Evolutionary conservation across 2,113 vertebrate species (phyloP), one percentile per base, ranked within the genome.

Genomic region (Stegastes partitus): DNA sequence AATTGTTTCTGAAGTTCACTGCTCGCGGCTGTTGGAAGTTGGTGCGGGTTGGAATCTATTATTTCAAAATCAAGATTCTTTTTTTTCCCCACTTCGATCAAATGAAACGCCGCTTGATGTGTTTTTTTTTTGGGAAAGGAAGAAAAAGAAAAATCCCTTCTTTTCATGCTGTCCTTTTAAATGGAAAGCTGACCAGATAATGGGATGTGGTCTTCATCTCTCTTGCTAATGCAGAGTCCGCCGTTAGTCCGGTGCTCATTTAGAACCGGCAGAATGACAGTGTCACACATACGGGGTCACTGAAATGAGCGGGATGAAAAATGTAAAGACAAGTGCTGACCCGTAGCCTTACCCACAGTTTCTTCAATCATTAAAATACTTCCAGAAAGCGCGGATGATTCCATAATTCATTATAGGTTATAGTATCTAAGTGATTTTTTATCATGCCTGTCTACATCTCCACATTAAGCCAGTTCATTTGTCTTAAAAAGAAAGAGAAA

Each of bases 321-420:
- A 91, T 92, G 86, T 89, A 91, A 94, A 92, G 93, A 91, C 86
- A 68, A 86, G 85, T 87, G 66, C 85, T 94, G 94, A 95, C 93
- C 94, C 93, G 74, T 91, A 84, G 83, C 92, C 75, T n/a, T 86
- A 75, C 84, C 91, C 85, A 77, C 88, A 73, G 87, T 84, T 92
- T 93, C 86, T 90, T 90, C 92, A 93, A 95, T 94, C 94, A 95
- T 94, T 94, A 95, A 95, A 95, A 94, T 93, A 90, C 81, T 91
- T 85, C 89, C 58, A 74, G 86, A 82, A 90, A 92, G 83, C 74
- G 56, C 55, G 85, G 71, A 89, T 81, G 68, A 91, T 92, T 93
- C 91, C 82, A 78, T 86, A 84, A 81, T 81, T 89, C 93, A 93
- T 95, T 84, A 93, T 90, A 81, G 82, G 84, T 87, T 83, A 87